Percentiles rank a stretch among this genome's conserved stretches.
Evolutionary conservation across 2,888 invertebrate genomes (phyloP).

Genomic region (Loripinus fragilis): DNA sequence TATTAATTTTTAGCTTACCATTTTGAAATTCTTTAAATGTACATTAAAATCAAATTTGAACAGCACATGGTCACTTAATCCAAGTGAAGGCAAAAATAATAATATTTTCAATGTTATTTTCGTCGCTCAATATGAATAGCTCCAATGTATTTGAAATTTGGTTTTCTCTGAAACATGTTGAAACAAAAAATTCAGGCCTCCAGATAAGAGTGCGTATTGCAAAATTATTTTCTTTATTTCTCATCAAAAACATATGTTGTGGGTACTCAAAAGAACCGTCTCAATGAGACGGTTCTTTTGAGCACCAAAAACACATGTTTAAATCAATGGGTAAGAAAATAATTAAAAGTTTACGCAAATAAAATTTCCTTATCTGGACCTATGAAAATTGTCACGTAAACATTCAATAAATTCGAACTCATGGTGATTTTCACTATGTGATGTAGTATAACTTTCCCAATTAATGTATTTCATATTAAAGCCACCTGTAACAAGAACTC

Average conservation of each 20-base stretch:
- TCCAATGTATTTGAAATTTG: constrained; percentile 22
- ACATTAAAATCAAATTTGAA: constrained; percentile 24
- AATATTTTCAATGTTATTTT: constrained; percentile 21
- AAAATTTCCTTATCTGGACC: no score
- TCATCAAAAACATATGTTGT: no score
- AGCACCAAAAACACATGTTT: no score
- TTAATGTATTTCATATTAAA: constrained; percentile 36
- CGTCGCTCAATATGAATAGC: constrained; percentile 21
- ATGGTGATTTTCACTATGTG: constrained; percentile 15
- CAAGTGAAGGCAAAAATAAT: constrained; percentile 20
- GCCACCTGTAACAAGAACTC: constrained; percentile 25
- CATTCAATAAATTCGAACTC: constrained; percentile 29
- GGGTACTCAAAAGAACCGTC: no score
- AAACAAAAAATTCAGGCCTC: no score
- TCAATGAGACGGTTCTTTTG: no score
- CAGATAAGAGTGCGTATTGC: no score
- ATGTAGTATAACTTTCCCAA: constrained; percentile 27
- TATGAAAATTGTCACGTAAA: constrained; percentile 31
- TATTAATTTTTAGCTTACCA: constrained; percentile 1
- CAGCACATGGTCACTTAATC: constrained; percentile 21
- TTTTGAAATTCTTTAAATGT: constrained; percentile 6
- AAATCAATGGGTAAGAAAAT: no score
- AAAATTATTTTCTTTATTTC: no score
- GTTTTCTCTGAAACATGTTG: constrained; percentile 29
- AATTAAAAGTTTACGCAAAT: no score